Base-by-base conservation (phyloP, 2,888 invertebrate genomes). In the Serrognathus titanus region DNA sequence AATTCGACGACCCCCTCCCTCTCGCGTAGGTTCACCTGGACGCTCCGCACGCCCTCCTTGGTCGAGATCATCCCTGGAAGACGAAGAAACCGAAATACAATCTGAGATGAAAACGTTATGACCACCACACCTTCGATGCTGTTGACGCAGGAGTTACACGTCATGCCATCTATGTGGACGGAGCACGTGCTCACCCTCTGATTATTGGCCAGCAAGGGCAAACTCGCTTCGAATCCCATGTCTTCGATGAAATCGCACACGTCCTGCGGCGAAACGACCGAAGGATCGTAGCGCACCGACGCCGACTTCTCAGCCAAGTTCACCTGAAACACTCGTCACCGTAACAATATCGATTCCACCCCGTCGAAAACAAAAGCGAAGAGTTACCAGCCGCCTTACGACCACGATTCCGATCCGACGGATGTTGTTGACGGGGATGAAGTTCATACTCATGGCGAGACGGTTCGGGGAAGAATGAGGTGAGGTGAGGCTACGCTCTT, bases 101-200 rank as follows among this genome's bases (percentile, higher is more conserved):
- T 6, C 24, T 31, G 24, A 6, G 24, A 31, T 3, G 7, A 51
- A 7, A 62, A 46, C 37, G 55, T 75, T 81, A 7, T 6, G 24
- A 31, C 6, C 1, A 31, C 24, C 24, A 7, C 24, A 31, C 87
- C 85, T 76, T 94, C 89, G 53, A 97, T 94, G 71, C 85, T 92
- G 59, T 87, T 86, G 41, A 96, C 96, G 73, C 96, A 97, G 3
- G 92, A 92, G 71, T 88, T 85, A 66, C 95, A 96, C 0, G 93
- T 94, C 95, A 96, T 96, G 35, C 95, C 96, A 40, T 84, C 81
- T 11, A 90, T 81, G 35, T 83, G 80, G 48, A 89, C 75, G 20
- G 64, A 66, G 63, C 81, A 81, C 20, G 69, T 75, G 59, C 68
- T 74, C 24, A 66, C 54, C 16, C 72, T 62, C 16, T 78, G 57